Base-by-base conservation (phyloP, 2,113 vertebrate genomes). In the Corapipo altera region DNA sequence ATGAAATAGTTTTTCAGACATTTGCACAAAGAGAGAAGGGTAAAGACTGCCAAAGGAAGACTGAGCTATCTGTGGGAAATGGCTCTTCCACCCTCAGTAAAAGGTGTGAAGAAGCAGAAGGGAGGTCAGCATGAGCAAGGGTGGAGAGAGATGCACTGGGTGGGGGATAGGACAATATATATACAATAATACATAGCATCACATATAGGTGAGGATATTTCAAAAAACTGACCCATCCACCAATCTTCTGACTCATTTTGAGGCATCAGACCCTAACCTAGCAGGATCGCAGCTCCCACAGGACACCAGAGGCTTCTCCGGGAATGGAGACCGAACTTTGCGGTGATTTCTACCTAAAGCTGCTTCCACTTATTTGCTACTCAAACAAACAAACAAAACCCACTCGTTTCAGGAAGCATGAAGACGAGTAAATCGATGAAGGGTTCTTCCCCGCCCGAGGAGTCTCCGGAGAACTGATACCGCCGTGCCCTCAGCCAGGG, bases 131-230 rank as follows among this genome's bases (percentile, higher is more conserved):
- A 59, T 11, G 62, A 48, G 8, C 0, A 0, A 66, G 72, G 19
- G 39, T 13, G 28, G 19, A 58, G 59, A 61, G 55, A 79, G 55
- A 2, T 21, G 12, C 9, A 10, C 41, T 4, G 59, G 1, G 0
- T 6, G 44, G 27, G 46, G 33, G 15, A 19, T 28, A 14, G 6
- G 13, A 9, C 6, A 21, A 26, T 5, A 16, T 0, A 43, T 1
- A 15, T 2, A 59, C 18, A 11, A 12, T 6, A 22, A 23, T 8
- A 28, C 0, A 19, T 3, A 44, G 23, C 2, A 33, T 11, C 20
- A 11, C 12, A 17, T 0, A 8, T 28, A 37, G 26, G 0, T 8
- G 37, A 55, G 9, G 15, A 0, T 15, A 22, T 49, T 62, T 65
- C 41, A 8, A 15, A 75, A 59, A 26, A 8, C 24, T 18, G 78